Conservation (phyloP, 2,797 vertebrate species). For the Tragelaphus oryx region DNA sequence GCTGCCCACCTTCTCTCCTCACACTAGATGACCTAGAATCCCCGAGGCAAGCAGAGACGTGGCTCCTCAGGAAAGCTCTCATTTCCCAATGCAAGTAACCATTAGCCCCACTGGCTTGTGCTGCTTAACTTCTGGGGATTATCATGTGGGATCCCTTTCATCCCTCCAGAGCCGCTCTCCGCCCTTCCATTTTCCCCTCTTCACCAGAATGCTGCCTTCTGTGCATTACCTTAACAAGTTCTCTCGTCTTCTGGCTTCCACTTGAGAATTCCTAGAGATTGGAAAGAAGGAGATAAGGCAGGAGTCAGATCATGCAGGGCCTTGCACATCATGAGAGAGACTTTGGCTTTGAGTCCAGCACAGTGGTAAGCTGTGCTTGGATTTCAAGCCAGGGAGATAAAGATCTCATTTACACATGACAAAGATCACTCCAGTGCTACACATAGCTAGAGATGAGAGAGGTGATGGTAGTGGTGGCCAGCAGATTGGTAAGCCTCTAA, state of each 20-base stretch:
- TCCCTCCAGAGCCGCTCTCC: background rate
- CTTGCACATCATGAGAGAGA: background rate
- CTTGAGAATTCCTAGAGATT: background rate
- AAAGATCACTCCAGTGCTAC: background rate
- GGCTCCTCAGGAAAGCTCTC: background rate
- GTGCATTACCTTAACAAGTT: background rate
- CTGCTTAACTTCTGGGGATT: background rate
- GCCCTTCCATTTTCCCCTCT: background rate
- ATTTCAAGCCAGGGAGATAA: background rate
- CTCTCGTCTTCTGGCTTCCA: background rate
- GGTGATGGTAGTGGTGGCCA: rapidly evolving
- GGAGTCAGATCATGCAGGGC: background rate
- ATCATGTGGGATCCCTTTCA: background rate
- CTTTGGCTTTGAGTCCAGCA: background rate
- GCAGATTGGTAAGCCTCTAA: background rate
- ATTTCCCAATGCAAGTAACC: background rate
- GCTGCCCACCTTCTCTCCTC: background rate
- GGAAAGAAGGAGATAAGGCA: background rate
- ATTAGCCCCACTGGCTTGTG: background rate
- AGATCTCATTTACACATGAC: background rate
- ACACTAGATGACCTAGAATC: background rate
- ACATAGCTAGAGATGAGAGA: background rate
- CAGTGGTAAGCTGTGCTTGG: background rate
- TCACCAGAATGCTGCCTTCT: background rate
- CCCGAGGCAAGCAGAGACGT: background rate